Evolutionary conservation across 2,888 invertebrate genomes (phyloP), one percentile per base, ranked within the genome.

Genomic region (Odiellus spinosus): DNA sequence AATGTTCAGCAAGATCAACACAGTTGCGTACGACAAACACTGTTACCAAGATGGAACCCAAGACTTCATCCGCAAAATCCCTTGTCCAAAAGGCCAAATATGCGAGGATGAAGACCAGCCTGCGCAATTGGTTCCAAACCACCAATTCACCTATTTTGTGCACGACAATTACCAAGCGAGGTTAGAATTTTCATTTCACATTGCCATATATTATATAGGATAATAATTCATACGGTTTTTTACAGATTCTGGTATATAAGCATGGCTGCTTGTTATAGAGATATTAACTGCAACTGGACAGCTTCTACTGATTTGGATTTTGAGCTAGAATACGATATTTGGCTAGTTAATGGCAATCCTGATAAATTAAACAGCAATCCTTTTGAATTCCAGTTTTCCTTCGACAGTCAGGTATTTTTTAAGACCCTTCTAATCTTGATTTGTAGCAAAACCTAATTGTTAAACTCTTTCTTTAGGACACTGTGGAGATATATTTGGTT

Each of bases 291-390:
- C 61, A 73, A 78, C 51, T 91, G 90, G 90, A 80, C 80, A 57
- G 64, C 67, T n/a, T 50, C 53, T 19, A 42, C 51, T 15, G 35
- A 48, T 18, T 42, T 51, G 19, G 48, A 57, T 17, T 60, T 69
- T 20, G 63, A 67, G 44, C 67, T 86, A 12, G 70, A 79, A 44
- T 96, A 93, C 66, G 87, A 96, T 65, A 80, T 96, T 56, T 90
- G 88, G 82, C 73, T 96, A 42, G 93, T 95, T 6, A 96, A 96
- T 68, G 93, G 95, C 20, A 85, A 87, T 67, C 96, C 96, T 0
- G 85, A 84, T 63, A 74, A 77, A 58, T 39, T 51, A 19, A 83
- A 84, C 49, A 76, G 82, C 51, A 90, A 87, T 65, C 82, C 84
- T 48, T 73, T 95, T 59, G 78, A 85, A 48, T 91, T 88, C 69